Base-by-base conservation (phyloP, 2,113 vertebrate genomes). In the Progne subis region DNA sequence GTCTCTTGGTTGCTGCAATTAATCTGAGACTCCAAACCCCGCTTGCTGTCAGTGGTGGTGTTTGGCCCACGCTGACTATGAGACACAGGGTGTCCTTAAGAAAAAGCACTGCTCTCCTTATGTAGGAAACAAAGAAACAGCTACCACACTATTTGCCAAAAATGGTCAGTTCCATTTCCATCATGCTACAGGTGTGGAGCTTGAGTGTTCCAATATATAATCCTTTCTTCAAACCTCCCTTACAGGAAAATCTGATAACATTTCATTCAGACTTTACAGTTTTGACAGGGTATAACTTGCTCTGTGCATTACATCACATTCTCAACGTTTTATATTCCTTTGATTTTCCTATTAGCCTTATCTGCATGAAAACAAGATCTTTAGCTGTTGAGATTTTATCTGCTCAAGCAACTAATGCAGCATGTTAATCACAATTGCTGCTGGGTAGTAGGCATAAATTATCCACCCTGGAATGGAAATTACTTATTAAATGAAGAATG, bases 351-450 rank as follows among this genome's bases (percentile, higher is more conserved):
- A 85, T 91, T 91, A 94, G 84, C 20, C 32, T 76, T 88, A 95
- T 87, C 85, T 91, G 34, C 75, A 88, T 53, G 82, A 95, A 95
- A 93, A 94, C 43, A 95, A 90, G 47, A 68, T 83, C 64, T 91
- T 82, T 34, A 89, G 75, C 71, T 80, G 78, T 70, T 70, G 41
- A 90, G 79, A 95, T 96, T 85, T 94, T 85, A 95, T 95, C 94
- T 83, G 59, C 44, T 92, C 29, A 65, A 82, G 68, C 43, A 83
- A 70, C 78, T 88, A 94, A 89, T 59, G 59, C 71, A 86, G 75
- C 50, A 39, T 91, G 87, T 79, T 95, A 96, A 94, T 93, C 64
- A 86, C 46, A 77, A 85, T 41, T 85, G 47, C 47, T 85, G 60
- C 67, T 70, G 70, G 43, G 59, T 59, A 91, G 63, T 37, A 78